phyloP scores from a whole-genome alignment of 2,888 invertebrate species.

The Aphodius granarius region DNA sequence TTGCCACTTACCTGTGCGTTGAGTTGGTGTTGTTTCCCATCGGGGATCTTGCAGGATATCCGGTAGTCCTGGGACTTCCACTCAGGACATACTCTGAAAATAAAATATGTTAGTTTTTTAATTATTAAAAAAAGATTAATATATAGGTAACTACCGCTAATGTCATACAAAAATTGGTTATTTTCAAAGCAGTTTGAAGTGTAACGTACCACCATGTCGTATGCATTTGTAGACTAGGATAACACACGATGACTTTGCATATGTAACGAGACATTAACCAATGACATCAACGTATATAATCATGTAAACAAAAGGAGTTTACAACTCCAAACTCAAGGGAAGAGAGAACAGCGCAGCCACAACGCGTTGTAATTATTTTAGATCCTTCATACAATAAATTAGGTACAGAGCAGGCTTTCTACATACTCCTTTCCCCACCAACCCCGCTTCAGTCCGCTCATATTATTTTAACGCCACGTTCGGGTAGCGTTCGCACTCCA shows the following conservation, averaged over 20 bases:
- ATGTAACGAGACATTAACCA: neutral
- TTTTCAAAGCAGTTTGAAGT: neutral
- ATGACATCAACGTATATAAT: neutral
- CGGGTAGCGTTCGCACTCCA: conserved; percentile 21
- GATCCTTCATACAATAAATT: conserved; percentile 35
- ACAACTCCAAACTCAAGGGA: neutral
- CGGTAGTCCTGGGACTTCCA: conserved; percentile 55
- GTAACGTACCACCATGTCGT: neutral
- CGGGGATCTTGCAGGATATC: conserved; percentile 55
- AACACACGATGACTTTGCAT: neutral
- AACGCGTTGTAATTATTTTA: conserved; percentile 34
- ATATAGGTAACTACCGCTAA: neutral
- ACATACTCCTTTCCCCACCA: neutral
- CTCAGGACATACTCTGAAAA: conserved; percentile 60
- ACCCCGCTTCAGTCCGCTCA: conserved; percentile 23
- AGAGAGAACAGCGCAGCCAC: neutral
- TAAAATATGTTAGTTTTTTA: too few species aligned
- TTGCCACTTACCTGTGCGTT: conserved; percentile 56
- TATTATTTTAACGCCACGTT: conserved; percentile 34
- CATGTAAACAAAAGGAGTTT: neutral
- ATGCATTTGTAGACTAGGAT: too few species aligned
- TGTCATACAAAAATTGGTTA: neutral
- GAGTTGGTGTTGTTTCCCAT: conserved; percentile 46
- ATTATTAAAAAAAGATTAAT: neutral
- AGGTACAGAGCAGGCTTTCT: conserved; percentile 14